These are phyloP conservation scores for Spisula subtruncata DNA, from an alignment of 2,888 invertebrate species.

Conservation along the genomic window DNA sequence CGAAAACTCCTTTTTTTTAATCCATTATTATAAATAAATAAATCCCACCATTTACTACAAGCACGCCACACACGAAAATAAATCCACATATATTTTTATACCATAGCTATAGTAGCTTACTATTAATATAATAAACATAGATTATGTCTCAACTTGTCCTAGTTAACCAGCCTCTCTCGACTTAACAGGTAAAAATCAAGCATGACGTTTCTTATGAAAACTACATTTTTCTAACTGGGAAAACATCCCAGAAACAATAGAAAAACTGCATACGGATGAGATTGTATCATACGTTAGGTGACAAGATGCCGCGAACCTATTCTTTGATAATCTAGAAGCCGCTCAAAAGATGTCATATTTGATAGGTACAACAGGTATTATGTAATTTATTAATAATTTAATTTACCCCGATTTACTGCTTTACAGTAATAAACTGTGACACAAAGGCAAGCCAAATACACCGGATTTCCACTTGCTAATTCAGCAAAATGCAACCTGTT, in stretches of 20 bases:
- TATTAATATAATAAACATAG: neutral
- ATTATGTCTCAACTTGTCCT: neutral
- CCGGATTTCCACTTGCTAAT: too few relatives aligned
- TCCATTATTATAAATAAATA: neutral
- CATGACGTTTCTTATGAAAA: conserved; percentile 8
- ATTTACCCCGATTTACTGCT: too few relatives aligned
- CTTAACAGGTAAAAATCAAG: conserved; percentile 9
- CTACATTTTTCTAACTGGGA: too few relatives aligned
- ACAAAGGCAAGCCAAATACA: too few relatives aligned
- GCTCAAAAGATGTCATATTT: neutral
- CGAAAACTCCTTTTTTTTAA: neutral
- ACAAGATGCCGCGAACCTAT: neutral
- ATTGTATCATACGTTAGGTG: neutral
- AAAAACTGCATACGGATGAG: neutral
- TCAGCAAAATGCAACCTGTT: too few relatives aligned
- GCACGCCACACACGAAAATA: neutral
- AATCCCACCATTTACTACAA: neutral
- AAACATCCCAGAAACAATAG: neutral
- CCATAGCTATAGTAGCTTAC: too few relatives aligned
- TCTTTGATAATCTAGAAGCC: neutral
- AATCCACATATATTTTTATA: neutral
- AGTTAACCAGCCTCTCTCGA: neutral
- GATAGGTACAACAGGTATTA: neutral
- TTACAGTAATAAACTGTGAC: too few relatives aligned
- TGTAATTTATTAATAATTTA: too few relatives aligned